phyloP scores from a whole-genome alignment of 2,888 invertebrate genomes.

The Matsumyia berberina region DNA sequence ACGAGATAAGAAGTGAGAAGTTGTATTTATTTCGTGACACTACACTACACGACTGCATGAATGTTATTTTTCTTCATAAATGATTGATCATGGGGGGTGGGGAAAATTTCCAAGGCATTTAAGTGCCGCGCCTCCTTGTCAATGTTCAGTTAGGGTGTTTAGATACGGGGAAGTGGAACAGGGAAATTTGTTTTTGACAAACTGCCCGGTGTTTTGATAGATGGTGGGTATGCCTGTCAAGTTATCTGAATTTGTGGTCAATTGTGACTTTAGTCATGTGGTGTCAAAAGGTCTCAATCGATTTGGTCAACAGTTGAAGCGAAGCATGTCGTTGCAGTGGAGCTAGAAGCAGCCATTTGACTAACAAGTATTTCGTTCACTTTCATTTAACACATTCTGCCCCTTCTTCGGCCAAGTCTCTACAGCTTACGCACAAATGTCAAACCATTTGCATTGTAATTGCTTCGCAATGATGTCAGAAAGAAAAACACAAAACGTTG shows the following conservation, averaged over 20 bases:
- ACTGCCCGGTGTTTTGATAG: conserved; percentile 33
- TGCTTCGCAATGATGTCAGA: no score
- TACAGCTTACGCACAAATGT: no score
- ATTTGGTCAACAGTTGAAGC: no score
- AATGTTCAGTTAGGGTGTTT: conserved; percentile 45
- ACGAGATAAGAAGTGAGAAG: conserved; percentile 70
- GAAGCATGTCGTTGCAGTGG: no score
- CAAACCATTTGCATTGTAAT: no score
- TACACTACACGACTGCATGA: conserved; percentile 37
- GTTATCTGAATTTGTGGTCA: not conserved
- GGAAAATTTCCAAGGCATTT: conserved; percentile 52
- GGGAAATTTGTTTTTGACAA: conserved; percentile 19
- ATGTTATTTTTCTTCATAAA: conserved; percentile 51
- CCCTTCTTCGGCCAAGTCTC: no score
- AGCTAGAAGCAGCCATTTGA: no score
- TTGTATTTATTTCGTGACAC: conserved; percentile 53
- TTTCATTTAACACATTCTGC: no score
- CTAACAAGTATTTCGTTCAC: no score
- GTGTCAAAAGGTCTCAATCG: no score
- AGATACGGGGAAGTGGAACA: conserved; percentile 26
- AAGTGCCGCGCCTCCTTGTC: conserved; percentile 52
- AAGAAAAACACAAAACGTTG: no score
- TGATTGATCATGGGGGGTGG: conserved; percentile 47
- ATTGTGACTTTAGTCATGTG: no score
- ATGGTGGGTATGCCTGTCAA: conserved; percentile 25